Percentiles rank a stretch among this genome's conserved stretches.
Evolutionary conservation across 2,888 invertebrate genomes (phyloP).

Genomic region (Leucophora obtusa): DNA sequence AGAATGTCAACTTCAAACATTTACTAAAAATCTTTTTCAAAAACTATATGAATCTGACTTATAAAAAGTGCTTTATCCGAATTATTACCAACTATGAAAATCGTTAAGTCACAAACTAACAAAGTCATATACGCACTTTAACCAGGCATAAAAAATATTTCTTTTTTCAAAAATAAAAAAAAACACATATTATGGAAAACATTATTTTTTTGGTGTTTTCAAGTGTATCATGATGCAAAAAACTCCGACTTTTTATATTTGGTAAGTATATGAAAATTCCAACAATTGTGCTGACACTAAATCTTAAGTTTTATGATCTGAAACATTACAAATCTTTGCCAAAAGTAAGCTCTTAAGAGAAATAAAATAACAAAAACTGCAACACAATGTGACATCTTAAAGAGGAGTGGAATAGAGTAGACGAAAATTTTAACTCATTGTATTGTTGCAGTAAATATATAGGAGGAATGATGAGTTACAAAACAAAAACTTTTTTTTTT

Average conservation of each 20-base stretch:
- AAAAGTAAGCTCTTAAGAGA: slow-evolving; percentile 44
- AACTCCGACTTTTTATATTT: not conserved
- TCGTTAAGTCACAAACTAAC: slow-evolving; percentile 32
- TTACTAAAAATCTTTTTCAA: not conserved
- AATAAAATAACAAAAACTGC: not conserved
- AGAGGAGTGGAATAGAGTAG: slow-evolving; percentile 3
- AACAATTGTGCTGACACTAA: slow-evolving; percentile 62
- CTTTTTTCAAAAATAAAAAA: not conserved
- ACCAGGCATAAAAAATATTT: slow-evolving; percentile 15
- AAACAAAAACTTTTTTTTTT: slow-evolving; percentile 40
- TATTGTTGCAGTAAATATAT: slow-evolving; percentile 21
- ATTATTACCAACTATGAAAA: slow-evolving; percentile 22
- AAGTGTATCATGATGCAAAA: slow-evolving; percentile 7
- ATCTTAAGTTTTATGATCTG: slow-evolving; percentile 64
- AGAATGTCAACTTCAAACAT: not conserved
- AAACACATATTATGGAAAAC: not conserved
- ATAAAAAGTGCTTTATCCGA: slow-evolving; percentile 7
- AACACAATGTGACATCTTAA: not conserved
- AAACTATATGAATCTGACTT: slow-evolving; percentile 8
- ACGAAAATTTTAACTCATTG: slow-evolving; percentile 14
- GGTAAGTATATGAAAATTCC: slow-evolving; percentile 35
- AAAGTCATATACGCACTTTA: slow-evolving; percentile 18
- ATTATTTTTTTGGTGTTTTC: slow-evolving; percentile 8
- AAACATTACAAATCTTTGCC: slow-evolving; percentile 60
- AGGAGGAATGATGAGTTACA: slow-evolving; percentile 18